Evolutionary conservation across 2,888 invertebrate genomes (phyloP).

Genomic region (Agrotis puta): DNA sequence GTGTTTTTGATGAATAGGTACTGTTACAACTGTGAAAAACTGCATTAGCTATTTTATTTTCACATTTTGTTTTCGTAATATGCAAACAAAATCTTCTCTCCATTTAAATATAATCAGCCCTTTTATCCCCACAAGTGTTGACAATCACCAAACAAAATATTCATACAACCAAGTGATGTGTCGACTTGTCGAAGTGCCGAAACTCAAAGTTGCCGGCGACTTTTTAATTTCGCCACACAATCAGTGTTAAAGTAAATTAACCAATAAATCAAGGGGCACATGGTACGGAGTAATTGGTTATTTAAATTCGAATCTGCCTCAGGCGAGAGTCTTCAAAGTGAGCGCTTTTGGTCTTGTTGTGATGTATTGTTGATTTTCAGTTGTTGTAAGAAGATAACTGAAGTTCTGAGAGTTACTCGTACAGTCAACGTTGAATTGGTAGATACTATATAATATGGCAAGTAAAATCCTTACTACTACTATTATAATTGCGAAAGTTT

Average conservation of each 20-base stretch:
- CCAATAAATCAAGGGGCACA: slow-evolving; percentile 70
- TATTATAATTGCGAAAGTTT: too few species aligned
- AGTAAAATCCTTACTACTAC: background rate
- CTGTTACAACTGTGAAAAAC: background rate
- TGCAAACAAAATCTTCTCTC: too few species aligned
- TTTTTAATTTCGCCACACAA: slow-evolving; percentile 74
- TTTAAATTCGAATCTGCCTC: slow-evolving; percentile 70
- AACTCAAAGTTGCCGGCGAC: slow-evolving; percentile 59
- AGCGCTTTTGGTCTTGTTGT: slow-evolving; percentile 46
- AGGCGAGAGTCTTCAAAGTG: slow-evolving; percentile 56
- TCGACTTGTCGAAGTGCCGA: slow-evolving; percentile 44
- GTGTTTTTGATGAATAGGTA: too few species aligned
- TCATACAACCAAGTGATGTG: slow-evolving; percentile 44
- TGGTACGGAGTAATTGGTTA: slow-evolving; percentile 71
- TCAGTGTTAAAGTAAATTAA: slow-evolving; percentile 72
- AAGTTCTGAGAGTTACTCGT: background rate
- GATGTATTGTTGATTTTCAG: slow-evolving; percentile 61
- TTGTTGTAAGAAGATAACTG: slow-evolving; percentile 27
- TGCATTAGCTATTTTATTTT: background rate
- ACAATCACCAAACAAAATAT: slow-evolving; percentile 57
- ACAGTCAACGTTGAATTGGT: background rate
- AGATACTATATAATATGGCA: background rate
- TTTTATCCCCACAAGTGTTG: slow-evolving; percentile 49
- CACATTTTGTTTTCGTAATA: background rate
- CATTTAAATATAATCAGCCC: background rate